Conservation (phyloP, 2,888 invertebrate genomes). For the Tetanocera ferruginea region DNA sequence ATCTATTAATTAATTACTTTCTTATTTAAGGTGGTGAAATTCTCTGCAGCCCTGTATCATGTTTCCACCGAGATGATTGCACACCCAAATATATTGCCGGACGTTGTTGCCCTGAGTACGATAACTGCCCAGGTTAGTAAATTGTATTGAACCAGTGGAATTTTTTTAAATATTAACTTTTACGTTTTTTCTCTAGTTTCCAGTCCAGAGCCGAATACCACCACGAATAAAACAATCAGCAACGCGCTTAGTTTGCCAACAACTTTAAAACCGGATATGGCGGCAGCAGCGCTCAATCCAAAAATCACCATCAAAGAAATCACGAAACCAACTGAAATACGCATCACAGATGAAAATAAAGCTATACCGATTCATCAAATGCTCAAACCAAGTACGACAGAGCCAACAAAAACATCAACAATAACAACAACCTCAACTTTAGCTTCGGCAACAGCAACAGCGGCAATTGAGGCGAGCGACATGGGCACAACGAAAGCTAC, state of each 20-base stretch:
- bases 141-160: not conserved
- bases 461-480: constrained; percentile 41
- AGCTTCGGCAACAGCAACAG: constrained; percentile 36
- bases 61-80: constrained; percentile 83
- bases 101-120: constrained; percentile 85
- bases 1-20: no score
- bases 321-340: constrained; percentile 67
- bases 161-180: not conserved
- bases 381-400: constrained; percentile 54
- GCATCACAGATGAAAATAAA: constrained; percentile 67
- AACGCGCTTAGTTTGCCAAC: constrained; percentile 45
- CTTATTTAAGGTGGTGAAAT: constrained; percentile 75
- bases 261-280: constrained; percentile 41
- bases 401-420: constrained; percentile 48
- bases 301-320: constrained; percentile 69
- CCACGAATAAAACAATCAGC: constrained; percentile 39
- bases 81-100: constrained; percentile 79
- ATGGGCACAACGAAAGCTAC: constrained; percentile 37
- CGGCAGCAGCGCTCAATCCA: constrained; percentile 57
- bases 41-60: constrained; percentile 82
- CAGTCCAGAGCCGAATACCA: constrained; percentile 22
- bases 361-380: constrained; percentile 58
- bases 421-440: constrained; percentile 40
- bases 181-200: not conserved
- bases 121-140: constrained; percentile 80